phyloP scores from a whole-genome alignment of 2,888 invertebrate species.

The Yponomeuta cagnagella region DNA sequence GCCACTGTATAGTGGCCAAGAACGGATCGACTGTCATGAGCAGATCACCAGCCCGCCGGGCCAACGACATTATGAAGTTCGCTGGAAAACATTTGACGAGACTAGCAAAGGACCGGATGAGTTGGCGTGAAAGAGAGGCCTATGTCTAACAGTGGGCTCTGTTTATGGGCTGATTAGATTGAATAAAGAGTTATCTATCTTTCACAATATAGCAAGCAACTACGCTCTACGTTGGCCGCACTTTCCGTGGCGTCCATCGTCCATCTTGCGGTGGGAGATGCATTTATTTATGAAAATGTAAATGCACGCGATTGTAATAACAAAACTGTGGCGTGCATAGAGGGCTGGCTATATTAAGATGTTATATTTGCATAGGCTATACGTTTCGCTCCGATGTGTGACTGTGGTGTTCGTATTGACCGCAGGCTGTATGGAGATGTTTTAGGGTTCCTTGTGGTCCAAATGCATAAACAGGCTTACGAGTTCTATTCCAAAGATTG shows the following conservation, averaged over 20 bases:
- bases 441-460: background rate
- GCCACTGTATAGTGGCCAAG: too few species aligned
- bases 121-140: too few species aligned
- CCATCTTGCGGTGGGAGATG: constrained; percentile 36
- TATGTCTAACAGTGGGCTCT: too few species aligned
- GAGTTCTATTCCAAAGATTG: too few species aligned
- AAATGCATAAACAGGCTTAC: background rate
- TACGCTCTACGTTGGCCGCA: constrained; percentile 19
- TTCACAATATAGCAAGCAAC: constrained; percentile 16
- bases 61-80: too few species aligned
- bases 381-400: constrained; percentile 40
- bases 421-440: constrained; percentile 21
- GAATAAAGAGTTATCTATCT: too few species aligned
- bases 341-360: constrained; percentile 74
- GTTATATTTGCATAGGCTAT: constrained; percentile 71
- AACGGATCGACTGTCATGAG: too few species aligned
- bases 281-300: constrained; percentile 77
- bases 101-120: too few species aligned
- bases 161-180: too few species aligned
- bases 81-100: too few species aligned
- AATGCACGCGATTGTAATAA: constrained; percentile 76
- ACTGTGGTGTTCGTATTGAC: constrained; percentile 36
- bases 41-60: too few species aligned
- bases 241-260: background rate
- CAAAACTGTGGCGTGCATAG: constrained; percentile 59